Base-by-base conservation (phyloP, 2,888 invertebrate species). In the Lithophane ornitopus region DNA sequence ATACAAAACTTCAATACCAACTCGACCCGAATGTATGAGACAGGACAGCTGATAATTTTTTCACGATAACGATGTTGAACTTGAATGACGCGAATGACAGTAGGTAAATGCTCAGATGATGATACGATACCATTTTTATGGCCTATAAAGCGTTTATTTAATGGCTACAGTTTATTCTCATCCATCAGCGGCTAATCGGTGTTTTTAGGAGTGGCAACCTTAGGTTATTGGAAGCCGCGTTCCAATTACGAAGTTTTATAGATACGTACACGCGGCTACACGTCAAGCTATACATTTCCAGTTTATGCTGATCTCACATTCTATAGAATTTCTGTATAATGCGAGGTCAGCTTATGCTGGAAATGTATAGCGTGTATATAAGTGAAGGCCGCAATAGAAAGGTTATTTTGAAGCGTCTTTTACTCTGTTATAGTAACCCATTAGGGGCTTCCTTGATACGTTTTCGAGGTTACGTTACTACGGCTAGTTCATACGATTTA, bases 121-220 rank as follows among this genome's bases (percentile, higher is more conserved):
- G n/a, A 58, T 52, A 16, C 46, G 26, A 44, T 69, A 19, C n/a
- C 14, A 54, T 62, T 71, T 61, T 54, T 66, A 74, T 80, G 44
- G 59, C 28, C 68, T 56, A 66, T 67, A 56, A 70, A 52, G 34
- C 52, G 66, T 59, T 82, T 39, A 70, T 26, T 1, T 63, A 63
- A 78, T 80, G 26, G 63, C 49, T 52, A 19, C 52, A 16, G 77
- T 49, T 52, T 58, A 78, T 67, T 58, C 52, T 39, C 58, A 71
- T 76, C 62, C 49, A 71, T 78, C 71, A 66, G 14, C 44, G 28
- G 52, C 19, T 83, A 75, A 86, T 80, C 70, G 80, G 34, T 70
- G 63, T 61, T 61, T 59, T n/a, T 34, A 71, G 84, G 84, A 83
- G 84, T 83, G 86, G 74, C 22, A 34, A 16, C 63, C 28, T 73